These are phyloP conservation scores for Nemurella pictetii DNA, from an alignment of 2,888 invertebrate species.

Conservation along the genomic window DNA sequence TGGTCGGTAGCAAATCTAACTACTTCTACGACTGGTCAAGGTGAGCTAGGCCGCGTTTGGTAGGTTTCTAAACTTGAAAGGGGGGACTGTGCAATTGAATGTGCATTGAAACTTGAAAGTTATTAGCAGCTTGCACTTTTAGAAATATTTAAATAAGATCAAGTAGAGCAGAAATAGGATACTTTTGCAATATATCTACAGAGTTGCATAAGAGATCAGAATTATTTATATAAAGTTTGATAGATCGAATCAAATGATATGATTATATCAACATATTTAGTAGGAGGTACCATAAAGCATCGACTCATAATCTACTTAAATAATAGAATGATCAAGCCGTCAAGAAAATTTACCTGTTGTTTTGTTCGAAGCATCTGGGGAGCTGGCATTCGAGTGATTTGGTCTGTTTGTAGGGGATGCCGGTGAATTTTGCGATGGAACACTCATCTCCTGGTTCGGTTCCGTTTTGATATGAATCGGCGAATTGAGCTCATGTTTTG, in stretches of 20 bases:
- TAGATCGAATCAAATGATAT: too few relatives aligned
- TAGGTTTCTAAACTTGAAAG: too few relatives aligned
- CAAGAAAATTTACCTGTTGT: conserved; percentile 37
- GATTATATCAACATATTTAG: too few relatives aligned
- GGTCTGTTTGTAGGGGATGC: conserved; percentile 18
- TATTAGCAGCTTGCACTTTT: too few relatives aligned
- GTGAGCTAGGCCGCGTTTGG: too few relatives aligned
- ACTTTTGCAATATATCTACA: too few relatives aligned
- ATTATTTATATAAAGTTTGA: background rate
- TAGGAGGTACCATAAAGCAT: too few relatives aligned
- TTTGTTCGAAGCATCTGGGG: conserved; percentile 39
- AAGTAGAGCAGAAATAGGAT: too few relatives aligned
- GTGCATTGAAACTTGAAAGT: too few relatives aligned
- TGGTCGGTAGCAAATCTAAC: background rate
- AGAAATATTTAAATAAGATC: too few relatives aligned
- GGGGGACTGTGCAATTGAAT: too few relatives aligned
- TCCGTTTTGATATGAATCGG: conserved; percentile 45
- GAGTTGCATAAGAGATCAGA: background rate
- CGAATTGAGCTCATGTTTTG: conserved; percentile 2
- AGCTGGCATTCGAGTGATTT: conserved; percentile 27
- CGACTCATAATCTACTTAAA: background rate
- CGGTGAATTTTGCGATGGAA: conserved; percentile 45
- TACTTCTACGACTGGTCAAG: background rate
- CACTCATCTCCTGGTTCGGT: conserved; percentile 45
- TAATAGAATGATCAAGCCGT: background rate